Evolutionary conservation across 2,888 invertebrate species (phyloP).

Genomic region (Megalurothrips usitatus): DNA sequence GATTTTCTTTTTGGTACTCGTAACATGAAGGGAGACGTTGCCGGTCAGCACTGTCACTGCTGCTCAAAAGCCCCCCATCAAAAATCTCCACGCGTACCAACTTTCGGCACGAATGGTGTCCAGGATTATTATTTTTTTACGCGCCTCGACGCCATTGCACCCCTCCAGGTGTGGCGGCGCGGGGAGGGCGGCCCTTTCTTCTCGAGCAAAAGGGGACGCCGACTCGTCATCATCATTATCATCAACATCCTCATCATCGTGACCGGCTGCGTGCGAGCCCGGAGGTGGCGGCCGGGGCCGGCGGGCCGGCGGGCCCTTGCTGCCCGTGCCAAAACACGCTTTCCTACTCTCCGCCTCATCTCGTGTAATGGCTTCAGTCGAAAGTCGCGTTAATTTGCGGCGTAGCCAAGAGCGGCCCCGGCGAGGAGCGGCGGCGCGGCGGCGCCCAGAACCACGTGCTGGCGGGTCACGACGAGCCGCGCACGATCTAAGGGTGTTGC

Average conservation of each 20-base stretch:
- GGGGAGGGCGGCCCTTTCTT: too few relatives aligned
- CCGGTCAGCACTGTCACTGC: not conserved
- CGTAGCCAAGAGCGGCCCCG: not conserved
- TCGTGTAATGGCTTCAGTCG: slow-evolving; percentile 26
- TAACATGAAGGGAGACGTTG: too few relatives aligned
- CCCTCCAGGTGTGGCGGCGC: too few relatives aligned
- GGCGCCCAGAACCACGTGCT: not conserved
- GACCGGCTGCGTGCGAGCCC: not conserved
- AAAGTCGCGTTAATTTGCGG: slow-evolving; percentile 26
- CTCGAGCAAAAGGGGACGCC: not conserved
- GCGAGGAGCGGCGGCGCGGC: not conserved
- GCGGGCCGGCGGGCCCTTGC: not conserved
- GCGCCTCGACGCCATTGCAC: too few relatives aligned
- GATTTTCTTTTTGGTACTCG: too few relatives aligned
- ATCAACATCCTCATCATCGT: not conserved
- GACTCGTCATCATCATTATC: not conserved
- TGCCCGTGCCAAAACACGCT: not conserved
- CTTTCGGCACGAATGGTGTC: too few relatives aligned
- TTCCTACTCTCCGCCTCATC: slow-evolving; percentile 22
- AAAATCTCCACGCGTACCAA: too few relatives aligned
- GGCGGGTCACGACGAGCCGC: not conserved
- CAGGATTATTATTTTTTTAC: too few relatives aligned
- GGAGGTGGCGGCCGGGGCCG: too few relatives aligned
- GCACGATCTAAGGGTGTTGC: not conserved
- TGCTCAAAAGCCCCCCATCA: too few relatives aligned